Conservation (phyloP, 2,797 vertebrate species). For the Fratercula arctica region DNA sequence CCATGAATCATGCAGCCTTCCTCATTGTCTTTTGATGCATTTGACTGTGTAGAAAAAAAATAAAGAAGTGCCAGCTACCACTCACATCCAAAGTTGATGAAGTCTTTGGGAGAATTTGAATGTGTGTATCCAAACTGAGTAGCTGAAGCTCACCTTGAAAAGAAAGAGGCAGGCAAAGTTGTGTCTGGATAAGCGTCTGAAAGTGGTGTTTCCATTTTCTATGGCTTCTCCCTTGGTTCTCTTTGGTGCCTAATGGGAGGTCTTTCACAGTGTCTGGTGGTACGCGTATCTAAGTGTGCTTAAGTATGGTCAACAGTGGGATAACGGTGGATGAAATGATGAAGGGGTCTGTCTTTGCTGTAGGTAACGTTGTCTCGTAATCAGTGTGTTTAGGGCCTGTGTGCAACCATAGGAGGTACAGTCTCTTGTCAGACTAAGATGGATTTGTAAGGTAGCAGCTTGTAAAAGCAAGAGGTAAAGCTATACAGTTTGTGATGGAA, state of each 20-base stretch:
- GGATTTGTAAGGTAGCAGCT: not conserved
- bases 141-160: not conserved
- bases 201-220: not conserved
- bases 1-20: constrained; percentile 34
- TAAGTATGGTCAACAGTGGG: not conserved
- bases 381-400: not conserved
- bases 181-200: not conserved
- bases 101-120: not conserved
- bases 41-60: not conserved
- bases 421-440: not conserved
- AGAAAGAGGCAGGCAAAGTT: not conserved
- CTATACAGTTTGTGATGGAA: not conserved
- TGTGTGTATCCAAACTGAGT: not conserved
- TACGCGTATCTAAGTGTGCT: not conserved
- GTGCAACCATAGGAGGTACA: not conserved
- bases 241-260: not conserved
- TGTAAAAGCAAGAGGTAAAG: not conserved
- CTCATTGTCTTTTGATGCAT: constrained; percentile 35
- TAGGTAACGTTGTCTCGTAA: not conserved
- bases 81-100: not conserved
- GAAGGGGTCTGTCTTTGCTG: not conserved
- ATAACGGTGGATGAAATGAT: not conserved
- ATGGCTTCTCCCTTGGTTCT: not conserved
- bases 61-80: not conserved
- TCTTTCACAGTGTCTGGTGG: not conserved